Percentiles rank a stretch among this genome's conserved stretches.
These are phyloP conservation scores for Argyresthia albistria DNA, from an alignment of 2,888 invertebrate genomes.

Conservation along the genomic window DNA sequence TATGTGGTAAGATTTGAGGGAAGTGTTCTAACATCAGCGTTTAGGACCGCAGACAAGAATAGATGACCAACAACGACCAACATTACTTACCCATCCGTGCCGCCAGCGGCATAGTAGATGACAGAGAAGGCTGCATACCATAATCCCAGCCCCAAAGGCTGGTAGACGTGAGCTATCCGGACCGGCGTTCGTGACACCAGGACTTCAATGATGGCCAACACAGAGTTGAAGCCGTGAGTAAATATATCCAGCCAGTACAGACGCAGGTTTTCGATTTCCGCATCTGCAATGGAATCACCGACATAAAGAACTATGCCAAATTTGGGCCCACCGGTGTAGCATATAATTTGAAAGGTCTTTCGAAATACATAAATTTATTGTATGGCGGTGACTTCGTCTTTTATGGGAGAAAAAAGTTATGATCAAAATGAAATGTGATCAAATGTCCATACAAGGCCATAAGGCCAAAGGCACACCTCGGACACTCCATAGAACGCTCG, in stretches of 20 bases:
- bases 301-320: background rate
- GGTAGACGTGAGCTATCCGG: conserved; percentile 69
- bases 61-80: background rate
- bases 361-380: no score
- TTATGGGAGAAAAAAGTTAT: no score
- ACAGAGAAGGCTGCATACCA: conserved; percentile 79
- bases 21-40: no score
- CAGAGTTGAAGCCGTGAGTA: conserved; percentile 76
- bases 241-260: conserved; percentile 46
- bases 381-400: no score
- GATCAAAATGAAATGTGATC: no score
- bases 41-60: background rate
- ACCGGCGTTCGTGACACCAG: conserved; percentile 76
- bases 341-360: no score
- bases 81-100: conserved; percentile 76
- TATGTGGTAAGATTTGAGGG: no score
- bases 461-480: no score
- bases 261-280: background rate
- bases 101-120: conserved; percentile 81
- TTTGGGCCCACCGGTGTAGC: no score
- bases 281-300: background rate
- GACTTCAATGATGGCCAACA: conserved; percentile 80
- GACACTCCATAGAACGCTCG: no score
- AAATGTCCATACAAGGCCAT: no score
- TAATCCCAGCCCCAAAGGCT: conserved; percentile 76